Evolutionary conservation across 1,140 invertebrate species (phyloP).

Genomic region (Chrysoperla carnea): DNA sequence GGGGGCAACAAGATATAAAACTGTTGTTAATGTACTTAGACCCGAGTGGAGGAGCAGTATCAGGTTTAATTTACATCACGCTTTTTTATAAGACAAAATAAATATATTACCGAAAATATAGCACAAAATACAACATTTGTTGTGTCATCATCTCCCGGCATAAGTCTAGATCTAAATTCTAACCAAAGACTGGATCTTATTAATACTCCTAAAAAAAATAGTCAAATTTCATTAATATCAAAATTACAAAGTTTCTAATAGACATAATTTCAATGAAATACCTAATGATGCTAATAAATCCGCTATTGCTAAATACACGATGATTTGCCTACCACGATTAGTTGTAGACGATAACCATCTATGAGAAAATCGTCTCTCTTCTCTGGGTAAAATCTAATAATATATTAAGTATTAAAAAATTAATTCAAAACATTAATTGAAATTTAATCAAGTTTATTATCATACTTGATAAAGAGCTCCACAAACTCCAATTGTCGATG

Average conservation of each 20-base stretch:
- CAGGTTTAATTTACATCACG: no score
- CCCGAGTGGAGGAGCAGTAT: conserved; percentile 4
- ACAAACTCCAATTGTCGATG: conserved; percentile 48
- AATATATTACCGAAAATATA: conserved; percentile 42
- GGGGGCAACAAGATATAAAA: no score
- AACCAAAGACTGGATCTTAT: conserved; percentile 51
- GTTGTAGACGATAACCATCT: conserved; percentile 34
- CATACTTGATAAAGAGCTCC: conserved; percentile 57
- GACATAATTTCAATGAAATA: conserved; percentile 14
- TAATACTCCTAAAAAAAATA: conserved; percentile 41
- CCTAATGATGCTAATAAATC: conserved; percentile 59
- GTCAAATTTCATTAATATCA: conserved; percentile 6
- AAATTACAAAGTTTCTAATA: conserved; percentile 9
- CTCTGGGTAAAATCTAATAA: conserved; percentile 25
- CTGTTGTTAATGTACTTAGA: neutral
- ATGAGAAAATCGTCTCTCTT: conserved; percentile 15
- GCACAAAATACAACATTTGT: conserved; percentile 51
- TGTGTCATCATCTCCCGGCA: conserved; percentile 40
- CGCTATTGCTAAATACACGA: conserved; percentile 57
- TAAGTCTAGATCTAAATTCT: conserved; percentile 36
- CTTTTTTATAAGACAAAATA: no score
- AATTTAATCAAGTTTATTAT: neutral
- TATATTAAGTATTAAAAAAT: conserved; percentile 2
- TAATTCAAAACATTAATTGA: neutral
- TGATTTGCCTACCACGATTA: conserved; percentile 44